phyloP scores from a whole-genome alignment of 1,140 invertebrate species.

The Drepana arcuata region DNA sequence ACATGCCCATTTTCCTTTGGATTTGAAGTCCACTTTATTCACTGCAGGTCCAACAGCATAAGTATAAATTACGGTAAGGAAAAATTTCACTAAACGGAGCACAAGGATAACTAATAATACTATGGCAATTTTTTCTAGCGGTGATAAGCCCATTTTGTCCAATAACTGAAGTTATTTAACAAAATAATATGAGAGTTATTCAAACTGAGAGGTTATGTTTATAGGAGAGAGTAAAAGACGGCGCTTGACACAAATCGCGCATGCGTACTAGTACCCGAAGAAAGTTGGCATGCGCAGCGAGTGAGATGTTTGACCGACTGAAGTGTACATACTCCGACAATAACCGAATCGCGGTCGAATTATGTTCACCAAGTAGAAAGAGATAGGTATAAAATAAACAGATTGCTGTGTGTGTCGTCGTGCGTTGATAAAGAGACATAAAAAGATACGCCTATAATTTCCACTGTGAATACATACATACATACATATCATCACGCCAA shows the following conservation, averaged over 20 bases:
- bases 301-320: slow-evolving; percentile 3
- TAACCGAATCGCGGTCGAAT: background rate
- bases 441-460: too few relatives aligned
- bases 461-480: too few relatives aligned
- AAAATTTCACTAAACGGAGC: slow-evolving; percentile 23
- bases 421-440: background rate
- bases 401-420: background rate
- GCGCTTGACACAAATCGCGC: slow-evolving; percentile 27
- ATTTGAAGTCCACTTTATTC: slow-evolving; percentile 48
- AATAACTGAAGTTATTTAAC: background rate
- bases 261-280: slow-evolving; percentile 28
- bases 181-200: slow-evolving; percentile 2
- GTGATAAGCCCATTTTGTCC: slow-evolving; percentile 23
- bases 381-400: background rate
- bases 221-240: slow-evolving; percentile 9
- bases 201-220: slow-evolving; percentile 18
- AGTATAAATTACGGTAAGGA: slow-evolving; percentile 34
- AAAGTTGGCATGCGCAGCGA: slow-evolving; percentile 28
- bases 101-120: slow-evolving; percentile 18
- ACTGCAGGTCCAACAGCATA: slow-evolving; percentile 39
- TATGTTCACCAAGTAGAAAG: background rate
- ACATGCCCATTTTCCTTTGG: slow-evolving; percentile 59
- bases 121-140: slow-evolving; percentile 31
- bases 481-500: too few relatives aligned
- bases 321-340: background rate